Percentiles rank a stretch among this genome's conserved stretches.
Evolutionary conservation across 92 coral and sea anemone species (phyloP).

Genomic region (Epizoanthus fatuus): DNA sequence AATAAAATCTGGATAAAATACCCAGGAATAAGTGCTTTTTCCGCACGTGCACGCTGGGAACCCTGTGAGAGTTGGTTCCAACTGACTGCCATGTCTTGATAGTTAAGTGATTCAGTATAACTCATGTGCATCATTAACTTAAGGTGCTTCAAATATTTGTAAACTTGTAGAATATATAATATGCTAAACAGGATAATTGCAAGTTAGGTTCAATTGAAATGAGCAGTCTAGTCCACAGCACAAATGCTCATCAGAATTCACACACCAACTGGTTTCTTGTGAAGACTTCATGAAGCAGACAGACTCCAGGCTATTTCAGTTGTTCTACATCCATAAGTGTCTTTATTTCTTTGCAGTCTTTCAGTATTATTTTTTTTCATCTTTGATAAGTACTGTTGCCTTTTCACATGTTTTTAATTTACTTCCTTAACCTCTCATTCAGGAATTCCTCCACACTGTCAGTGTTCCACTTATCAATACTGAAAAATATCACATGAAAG

Average conservation of each 20-base stretch:
- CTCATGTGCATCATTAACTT: too few relatives aligned
- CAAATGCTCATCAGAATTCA: slow-evolving; percentile 58
- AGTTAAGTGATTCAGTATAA: too few relatives aligned
- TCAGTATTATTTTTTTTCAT: neutral
- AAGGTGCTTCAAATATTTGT: too few relatives aligned
- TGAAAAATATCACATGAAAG: slow-evolving; percentile 56
- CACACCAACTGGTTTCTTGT: slow-evolving; percentile 77
- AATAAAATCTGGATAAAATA: too few relatives aligned
- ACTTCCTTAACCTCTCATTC: slow-evolving; percentile 79
- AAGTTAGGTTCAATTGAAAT: neutral
- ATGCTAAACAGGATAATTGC: too few relatives aligned
- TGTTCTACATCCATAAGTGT: neutral
- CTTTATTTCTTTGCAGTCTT: neutral
- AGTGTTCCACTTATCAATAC: slow-evolving; percentile 99
- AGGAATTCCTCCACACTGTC: slow-evolving; percentile 99
- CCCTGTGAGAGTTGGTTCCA: too few relatives aligned
- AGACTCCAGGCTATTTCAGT: neutral
- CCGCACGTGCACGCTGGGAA: too few relatives aligned
- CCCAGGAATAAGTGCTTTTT: too few relatives aligned
- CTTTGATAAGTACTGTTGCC: neutral
- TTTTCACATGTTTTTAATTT: neutral
- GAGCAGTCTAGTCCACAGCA: neutral
- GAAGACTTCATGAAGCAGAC: slow-evolving; percentile 72
- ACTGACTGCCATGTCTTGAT: too few relatives aligned
- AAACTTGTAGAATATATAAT: too few relatives aligned